These are phyloP conservation scores for Uromys caudimaculatus DNA, from an alignment of 2,797 vertebrate species.

Conservation along the genomic window DNA sequence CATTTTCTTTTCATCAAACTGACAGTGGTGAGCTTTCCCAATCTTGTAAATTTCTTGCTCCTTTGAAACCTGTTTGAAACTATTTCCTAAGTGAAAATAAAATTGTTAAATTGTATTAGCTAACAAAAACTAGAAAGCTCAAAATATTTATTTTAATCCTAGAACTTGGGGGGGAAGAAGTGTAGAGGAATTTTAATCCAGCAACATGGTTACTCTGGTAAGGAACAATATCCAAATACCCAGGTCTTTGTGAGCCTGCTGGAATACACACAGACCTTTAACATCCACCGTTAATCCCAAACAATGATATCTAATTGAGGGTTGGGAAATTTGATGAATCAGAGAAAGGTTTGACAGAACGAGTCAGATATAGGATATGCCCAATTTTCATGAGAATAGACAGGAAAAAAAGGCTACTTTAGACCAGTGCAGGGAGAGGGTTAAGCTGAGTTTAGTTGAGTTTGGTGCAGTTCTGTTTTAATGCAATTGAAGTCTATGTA, in stretches of 20 bases:
- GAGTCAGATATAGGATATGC: no score
- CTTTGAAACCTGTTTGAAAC: not conserved
- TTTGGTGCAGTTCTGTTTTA: not conserved
- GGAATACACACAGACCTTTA: not conserved
- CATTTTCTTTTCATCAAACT: not conserved
- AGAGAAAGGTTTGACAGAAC: not conserved
- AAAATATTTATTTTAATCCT: not conserved
- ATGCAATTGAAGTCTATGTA: not conserved
- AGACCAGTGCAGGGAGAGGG: not conserved
- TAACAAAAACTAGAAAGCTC: not conserved
- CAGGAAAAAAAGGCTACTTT: not conserved
- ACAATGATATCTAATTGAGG: not conserved
- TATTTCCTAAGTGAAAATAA: not conserved
- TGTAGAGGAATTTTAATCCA: not conserved
- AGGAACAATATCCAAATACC: not conserved
- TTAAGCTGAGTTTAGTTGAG: not conserved
- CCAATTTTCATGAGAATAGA: not conserved
- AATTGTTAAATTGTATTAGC: not conserved
- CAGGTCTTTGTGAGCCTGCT: not conserved
- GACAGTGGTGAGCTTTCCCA: not conserved
- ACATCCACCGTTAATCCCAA: not conserved
- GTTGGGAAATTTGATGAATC: not conserved
- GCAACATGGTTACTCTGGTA: not conserved
- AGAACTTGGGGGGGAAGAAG: not conserved
- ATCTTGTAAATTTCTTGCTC: not conserved